These are phyloP conservation scores for Pantelozetes paolii DNA, from an alignment of 2,888 invertebrate species.

Conservation along the genomic window DNA sequence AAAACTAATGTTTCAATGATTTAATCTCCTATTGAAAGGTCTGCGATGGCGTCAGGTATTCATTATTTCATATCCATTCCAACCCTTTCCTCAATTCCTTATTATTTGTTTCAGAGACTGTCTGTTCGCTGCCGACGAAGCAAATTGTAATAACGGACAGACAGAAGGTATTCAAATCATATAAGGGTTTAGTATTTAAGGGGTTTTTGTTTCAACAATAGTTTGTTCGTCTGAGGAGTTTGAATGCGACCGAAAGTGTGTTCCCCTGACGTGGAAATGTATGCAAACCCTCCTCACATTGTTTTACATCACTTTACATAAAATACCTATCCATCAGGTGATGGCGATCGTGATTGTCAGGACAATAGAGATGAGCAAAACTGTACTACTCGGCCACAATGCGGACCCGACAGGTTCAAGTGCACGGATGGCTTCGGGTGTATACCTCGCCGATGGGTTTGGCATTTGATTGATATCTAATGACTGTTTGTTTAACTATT, in stretches of 20 bases:
- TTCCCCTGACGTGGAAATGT: constrained; percentile 56
- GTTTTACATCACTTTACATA: background rate
- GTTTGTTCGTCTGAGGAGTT: constrained; percentile 56
- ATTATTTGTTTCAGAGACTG: constrained; percentile 53
- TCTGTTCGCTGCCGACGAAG: constrained; percentile 55
- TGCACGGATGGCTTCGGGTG: constrained; percentile 47
- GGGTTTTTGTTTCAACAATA: background rate
- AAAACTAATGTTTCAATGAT: background rate
- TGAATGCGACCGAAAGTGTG: constrained; percentile 53
- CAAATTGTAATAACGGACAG: constrained; percentile 52
- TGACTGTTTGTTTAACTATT: background rate
- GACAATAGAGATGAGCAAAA: constrained; percentile 41
- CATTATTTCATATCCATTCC: background rate
- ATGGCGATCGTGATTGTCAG: constrained; percentile 60
- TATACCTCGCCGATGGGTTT: constrained; percentile 45
- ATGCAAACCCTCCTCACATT: constrained; percentile 51
- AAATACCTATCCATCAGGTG: background rate
- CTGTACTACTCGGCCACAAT: constrained; percentile 40
- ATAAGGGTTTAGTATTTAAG: background rate
- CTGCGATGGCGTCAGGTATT: constrained; percentile 54
- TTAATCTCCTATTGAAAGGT: constrained; percentile 27
- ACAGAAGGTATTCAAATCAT: background rate
- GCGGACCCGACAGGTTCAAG: constrained; percentile 47
- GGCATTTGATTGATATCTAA: background rate
- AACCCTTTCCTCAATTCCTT: background rate